phyloP scores from a whole-genome alignment of 2,797 vertebrate species.

The Amphiprion clarkii region DNA sequence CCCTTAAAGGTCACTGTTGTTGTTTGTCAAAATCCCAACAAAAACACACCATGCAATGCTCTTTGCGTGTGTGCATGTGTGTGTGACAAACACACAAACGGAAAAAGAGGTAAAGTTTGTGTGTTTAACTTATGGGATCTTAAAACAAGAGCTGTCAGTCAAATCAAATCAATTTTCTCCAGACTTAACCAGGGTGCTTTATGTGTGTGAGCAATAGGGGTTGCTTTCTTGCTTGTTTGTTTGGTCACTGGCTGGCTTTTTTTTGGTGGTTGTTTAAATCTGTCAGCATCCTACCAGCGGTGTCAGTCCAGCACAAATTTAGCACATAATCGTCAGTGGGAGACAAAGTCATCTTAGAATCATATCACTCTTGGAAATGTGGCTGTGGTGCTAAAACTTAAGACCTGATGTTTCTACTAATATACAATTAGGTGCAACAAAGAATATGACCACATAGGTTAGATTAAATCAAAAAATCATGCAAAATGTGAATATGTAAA shows the following conservation, averaged over 20 bases:
- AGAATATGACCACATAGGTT: neutral
- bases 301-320: neutral
- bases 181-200: conserved; percentile 16
- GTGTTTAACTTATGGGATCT: conserved; percentile 48
- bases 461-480: neutral
- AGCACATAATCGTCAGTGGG: neutral
- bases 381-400: neutral
- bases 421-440: neutral
- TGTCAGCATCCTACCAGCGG: neutral
- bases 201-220: conserved; percentile 10
- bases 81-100: neutral
- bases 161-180: conserved; percentile 50
- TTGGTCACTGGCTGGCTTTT: neutral
- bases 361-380: neutral
- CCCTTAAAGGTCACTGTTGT: conserved; percentile 88
- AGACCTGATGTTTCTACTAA: neutral
- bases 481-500: neutral
- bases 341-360: neutral
- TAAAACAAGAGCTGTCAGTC: conserved; percentile 68
- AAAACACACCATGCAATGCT: conserved; percentile 81
- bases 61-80: conserved; percentile 53
- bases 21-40: conserved; percentile 87
- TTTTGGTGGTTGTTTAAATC: conserved; percentile 13
- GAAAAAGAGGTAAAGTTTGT: conserved; percentile 11
- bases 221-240: neutral